Evolutionary conservation across 2,888 invertebrate species (phyloP), one percentile per base, ranked within the genome.

Genomic region (Drosophila nr. medialis): DNA sequence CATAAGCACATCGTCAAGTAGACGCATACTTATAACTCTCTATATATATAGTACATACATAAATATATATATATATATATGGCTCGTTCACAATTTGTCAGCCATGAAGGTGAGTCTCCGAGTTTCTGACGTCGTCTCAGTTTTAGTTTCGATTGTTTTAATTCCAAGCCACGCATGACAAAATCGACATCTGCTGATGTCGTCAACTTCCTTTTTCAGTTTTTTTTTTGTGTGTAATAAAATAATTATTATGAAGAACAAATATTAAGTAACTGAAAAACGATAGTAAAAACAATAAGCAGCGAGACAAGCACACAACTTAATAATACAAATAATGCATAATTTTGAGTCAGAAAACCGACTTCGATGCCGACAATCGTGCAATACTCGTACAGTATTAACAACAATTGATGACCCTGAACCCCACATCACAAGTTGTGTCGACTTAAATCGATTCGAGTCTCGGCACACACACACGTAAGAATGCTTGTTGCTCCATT

Each of bases 251-350:
- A 85, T 89, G 89, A 72, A 89, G 83, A 86, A 90, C 81, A 85
- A 85, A 85, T 85, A 90, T 89, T 86, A 89, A 90, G 77, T 72
- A 87, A 82, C 71, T 73, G 48, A 53, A 34, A 21, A 24, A 53
- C 45, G 13, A 21, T 30, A 27, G n/a, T 18, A 54, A 61, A 60
- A n/a, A 61, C 15, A 64, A 29, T 30, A 24, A 60, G 5, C 36
- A 61, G 21, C 34, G 45, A 45, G 50, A 34, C 64, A 59, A 53
- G 64, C 73, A 49, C 82, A 71, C 76, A 76, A 66, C 70, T 76
- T 72, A 71, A 80, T 82, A 75, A 86, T 76, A 78, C 89, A 89
- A 90, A 90, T 85, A 85, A 89, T 86, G 89, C 84, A 90, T 90
- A 89, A 83, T 82, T 85, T 45, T 88, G 53, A 67, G 69, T 53